phyloP scores from a whole-genome alignment of 2,797 vertebrate species.

The Pseudocheirus occidentalis region DNA sequence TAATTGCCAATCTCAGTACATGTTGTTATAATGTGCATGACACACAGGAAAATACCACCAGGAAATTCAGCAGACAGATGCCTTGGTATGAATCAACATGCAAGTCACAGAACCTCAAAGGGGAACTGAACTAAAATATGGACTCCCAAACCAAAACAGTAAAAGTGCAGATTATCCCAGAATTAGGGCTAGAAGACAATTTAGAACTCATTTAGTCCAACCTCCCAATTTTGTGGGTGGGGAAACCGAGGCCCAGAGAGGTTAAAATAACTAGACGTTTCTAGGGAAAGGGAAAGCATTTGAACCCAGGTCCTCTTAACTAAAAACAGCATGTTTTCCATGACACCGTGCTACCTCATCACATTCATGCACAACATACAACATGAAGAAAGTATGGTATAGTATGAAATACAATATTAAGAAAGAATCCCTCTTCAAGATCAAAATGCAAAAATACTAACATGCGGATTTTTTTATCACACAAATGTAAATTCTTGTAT shows the following conservation, averaged over 20 bases:
- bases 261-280: not conserved
- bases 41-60: slow-evolving; percentile 12
- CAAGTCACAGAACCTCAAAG: slow-evolving; percentile 49
- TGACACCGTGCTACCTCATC: not conserved
- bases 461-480: not conserved
- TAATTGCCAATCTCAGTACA: slow-evolving; percentile 19
- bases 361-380: not conserved
- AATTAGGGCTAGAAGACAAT: not conserved
- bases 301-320: not conserved
- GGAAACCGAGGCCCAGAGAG: not conserved
- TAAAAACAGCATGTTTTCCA: not conserved
- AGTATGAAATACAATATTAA: not conserved
- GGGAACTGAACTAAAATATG: slow-evolving; percentile 34
- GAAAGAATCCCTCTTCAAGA: not conserved
- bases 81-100: slow-evolving; percentile 53
- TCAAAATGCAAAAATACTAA: not conserved
- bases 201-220: not conserved
- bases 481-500: not conserved
- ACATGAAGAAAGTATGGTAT: not conserved
- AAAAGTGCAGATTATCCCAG: slow-evolving; percentile 36
- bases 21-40: not conserved
- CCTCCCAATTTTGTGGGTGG: not conserved
- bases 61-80: slow-evolving; percentile 41
- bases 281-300: not conserved
- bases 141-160: slow-evolving; percentile 20